phyloP scores from a whole-genome alignment of 2,113 vertebrate species.

The Erpornis zantholeuca region DNA sequence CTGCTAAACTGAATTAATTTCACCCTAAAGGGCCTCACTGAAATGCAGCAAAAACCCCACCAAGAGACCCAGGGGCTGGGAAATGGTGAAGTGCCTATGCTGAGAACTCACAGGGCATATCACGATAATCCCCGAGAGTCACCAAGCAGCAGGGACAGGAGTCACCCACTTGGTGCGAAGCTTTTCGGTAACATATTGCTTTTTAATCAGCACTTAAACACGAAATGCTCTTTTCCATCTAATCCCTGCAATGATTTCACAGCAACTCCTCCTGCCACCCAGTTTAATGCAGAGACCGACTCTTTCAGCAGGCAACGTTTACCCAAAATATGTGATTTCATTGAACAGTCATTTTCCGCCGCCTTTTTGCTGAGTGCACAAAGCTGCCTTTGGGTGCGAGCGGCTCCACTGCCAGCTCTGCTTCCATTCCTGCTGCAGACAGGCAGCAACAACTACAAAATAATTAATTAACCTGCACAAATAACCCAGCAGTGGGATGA shows the following conservation, averaged over 20 bases:
- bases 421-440: slow-evolving; percentile 1
- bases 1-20: slow-evolving; percentile 46
- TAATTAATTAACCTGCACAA: background rate
- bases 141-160: background rate
- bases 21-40: background rate
- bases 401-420: background rate
- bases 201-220: slow-evolving; percentile 35
- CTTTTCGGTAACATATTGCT: background rate
- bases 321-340: background rate
- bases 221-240: background rate
- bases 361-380: slow-evolving; percentile 25
- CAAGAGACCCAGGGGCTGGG: background rate
- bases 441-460: background rate
- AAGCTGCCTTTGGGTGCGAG: background rate
- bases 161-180: background rate
- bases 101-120: accelerated
- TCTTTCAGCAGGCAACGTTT: background rate
- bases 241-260: background rate
- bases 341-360: slow-evolving; percentile 17
- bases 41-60: background rate
- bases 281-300: background rate
- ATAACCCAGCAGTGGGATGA: background rate
- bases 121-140: background rate
- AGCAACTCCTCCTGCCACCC: background rate
- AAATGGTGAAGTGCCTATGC: background rate